Percentiles rank a stretch among this genome's conserved stretches.
phyloP scores from a whole-genome alignment of 2,797 vertebrate genomes.

The Clarias laeviceps region DNA sequence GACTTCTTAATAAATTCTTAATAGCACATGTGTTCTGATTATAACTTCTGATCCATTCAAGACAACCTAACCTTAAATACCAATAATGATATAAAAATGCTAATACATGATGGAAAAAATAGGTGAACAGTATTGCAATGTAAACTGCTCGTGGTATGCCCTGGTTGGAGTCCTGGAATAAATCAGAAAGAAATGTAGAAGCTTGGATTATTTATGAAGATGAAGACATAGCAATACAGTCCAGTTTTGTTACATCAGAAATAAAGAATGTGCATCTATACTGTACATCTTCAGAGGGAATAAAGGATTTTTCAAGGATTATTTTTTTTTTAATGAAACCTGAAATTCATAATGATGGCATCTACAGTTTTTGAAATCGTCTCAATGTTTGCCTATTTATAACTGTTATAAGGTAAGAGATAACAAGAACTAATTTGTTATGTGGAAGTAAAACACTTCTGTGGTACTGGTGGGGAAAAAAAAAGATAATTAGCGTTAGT shows the following conservation, averaged over 20 bases:
- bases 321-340: background rate
- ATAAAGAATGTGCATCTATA: conserved; percentile 10
- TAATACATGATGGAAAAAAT: background rate
- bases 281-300: conserved; percentile 6
- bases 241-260: conserved; percentile 3
- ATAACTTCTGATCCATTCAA: background rate
- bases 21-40: background rate
- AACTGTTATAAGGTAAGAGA: background rate
- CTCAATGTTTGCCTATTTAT: background rate
- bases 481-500: background rate
- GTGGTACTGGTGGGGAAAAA: too few species aligned
- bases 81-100: background rate
- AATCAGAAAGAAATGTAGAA: conserved; percentile 3
- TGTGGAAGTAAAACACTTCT: too few species aligned
- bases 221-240: conserved; percentile 1
- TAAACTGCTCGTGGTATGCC: background rate
- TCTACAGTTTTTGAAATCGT: background rate
- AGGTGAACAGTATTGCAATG: background rate
- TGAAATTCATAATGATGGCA: background rate
- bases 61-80: background rate
- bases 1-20: background rate
- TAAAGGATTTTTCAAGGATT: background rate
- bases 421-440: background rate
- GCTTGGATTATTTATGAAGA: conserved; percentile 17
- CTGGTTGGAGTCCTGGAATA: background rate